Base-by-base conservation (phyloP, 2,888 invertebrate species). In the Tipula confusa region DNA sequence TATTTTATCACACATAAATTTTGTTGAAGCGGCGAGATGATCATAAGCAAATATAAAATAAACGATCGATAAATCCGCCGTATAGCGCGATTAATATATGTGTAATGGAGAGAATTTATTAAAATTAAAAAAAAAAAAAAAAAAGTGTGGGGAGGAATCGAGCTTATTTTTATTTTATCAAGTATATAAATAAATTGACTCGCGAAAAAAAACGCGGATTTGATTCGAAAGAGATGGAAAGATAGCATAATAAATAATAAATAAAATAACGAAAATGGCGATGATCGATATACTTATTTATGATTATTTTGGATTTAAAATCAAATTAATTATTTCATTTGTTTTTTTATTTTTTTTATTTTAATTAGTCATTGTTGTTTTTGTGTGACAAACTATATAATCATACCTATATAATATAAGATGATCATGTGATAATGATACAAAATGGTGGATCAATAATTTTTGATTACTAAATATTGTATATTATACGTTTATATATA, bases 391-490 rank as follows among this genome's bases (percentile, higher is more conserved):
- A 24, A 64, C 24, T 24, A 64, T 64, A 11, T n/a, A n/a, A n/a
- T n/a, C n/a, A n/a, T n/a, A n/a, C n/a, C n/a, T n/a, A n/a, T n/a
- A n/a, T n/a, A n/a, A n/a, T n/a, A n/a, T 6, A 24, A 64, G 64
- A 64, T 64, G 64, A 64, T 64, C 64, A 64, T 64, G 64, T 11
- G 64, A 64, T 64, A 64, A 64, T 64, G 64, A 64, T 64, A 64
- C 64, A 64, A 64, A 64, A 64, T 64, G 64, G 64, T 64, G 64
- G 64, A 64, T 31, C 31, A 31, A 31, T 31, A 31, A n/a, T n/a
- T n/a, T n/a, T n/a, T n/a, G n/a, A n/a, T 31, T 31, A 31, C 1
- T 24, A 64, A 64, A n/a, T n/a, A n/a, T n/a, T n/a, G n/a, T n/a
- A n/a, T n/a, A n/a, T 64, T 64, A 64, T 64, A 24, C 24, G 18